phyloP scores from a whole-genome alignment of 2,113 vertebrate species.

The Pithys albifrons region DNA sequence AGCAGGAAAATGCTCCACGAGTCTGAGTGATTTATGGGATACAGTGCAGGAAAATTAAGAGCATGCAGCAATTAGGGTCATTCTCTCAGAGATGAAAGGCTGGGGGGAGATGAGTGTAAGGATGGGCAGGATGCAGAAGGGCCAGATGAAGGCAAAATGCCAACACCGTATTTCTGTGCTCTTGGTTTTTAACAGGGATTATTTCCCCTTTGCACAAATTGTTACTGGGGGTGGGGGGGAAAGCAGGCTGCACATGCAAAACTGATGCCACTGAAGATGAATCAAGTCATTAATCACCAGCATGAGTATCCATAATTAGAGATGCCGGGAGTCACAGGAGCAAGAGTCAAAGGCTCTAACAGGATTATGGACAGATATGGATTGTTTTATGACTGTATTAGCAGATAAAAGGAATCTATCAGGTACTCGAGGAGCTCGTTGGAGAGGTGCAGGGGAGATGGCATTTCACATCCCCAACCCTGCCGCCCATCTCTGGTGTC shows the following conservation, averaged over 20 bases:
- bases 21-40: constrained; percentile 42
- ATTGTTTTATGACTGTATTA: constrained; percentile 30
- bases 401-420: not conserved
- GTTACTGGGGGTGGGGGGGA: not conserved
- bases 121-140: constrained; percentile 29
- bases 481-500: fast-evolving
- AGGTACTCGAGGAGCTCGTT: not conserved
- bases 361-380: constrained; percentile 45
- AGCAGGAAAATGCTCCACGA: not conserved
- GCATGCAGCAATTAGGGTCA: not conserved
- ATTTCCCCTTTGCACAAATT: not conserved
- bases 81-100: constrained; percentile 34
- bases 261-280: constrained; percentile 23
- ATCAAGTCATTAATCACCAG: constrained; percentile 42
- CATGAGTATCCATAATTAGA: not conserved
- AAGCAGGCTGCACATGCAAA: not conserved
- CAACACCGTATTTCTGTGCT: not conserved
- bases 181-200: not conserved
- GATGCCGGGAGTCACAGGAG: constrained; percentile 21
- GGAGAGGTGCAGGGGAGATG: not conserved
- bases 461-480: not conserved
- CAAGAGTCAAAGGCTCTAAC: constrained; percentile 56
- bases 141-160: not conserved
- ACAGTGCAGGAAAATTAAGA: constrained; percentile 39
- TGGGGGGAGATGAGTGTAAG: not conserved